These are phyloP conservation scores for Diabrotica virgifera DNA, from an alignment of 1,140 invertebrate species.

Conservation along the genomic window DNA sequence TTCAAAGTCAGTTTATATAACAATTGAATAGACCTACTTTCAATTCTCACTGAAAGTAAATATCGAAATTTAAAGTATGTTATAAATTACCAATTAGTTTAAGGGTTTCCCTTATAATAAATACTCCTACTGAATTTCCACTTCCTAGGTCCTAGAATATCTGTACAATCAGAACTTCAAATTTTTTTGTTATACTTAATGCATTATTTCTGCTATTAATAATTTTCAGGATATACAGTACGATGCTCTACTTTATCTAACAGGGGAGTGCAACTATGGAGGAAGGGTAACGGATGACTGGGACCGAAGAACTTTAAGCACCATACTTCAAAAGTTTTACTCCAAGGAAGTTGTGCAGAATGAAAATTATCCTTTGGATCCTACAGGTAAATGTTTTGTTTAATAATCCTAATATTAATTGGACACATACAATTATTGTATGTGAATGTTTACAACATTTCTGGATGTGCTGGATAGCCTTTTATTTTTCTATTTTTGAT, in stretches of 20 bases:
- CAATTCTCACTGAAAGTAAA: no score
- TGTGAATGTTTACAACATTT: no score
- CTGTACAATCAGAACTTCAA: constrained; percentile 1
- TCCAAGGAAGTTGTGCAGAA: constrained; percentile 56
- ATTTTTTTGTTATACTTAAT: background rate
- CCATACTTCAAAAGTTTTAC: constrained; percentile 81
- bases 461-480: no score
- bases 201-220: background rate
- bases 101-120: no score
- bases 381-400: constrained; percentile 49
- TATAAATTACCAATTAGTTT: no score
- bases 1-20: no score
- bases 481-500: no score
- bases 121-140: no score
- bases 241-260: constrained; percentile 85
- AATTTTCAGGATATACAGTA: constrained; percentile 72
- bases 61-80: no score
- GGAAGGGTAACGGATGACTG: constrained; percentile 93
- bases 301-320: constrained; percentile 84
- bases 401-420: background rate
- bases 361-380: constrained; percentile 61
- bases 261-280: constrained; percentile 95
- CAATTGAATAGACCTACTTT: no score
- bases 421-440: no score
- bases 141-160: no score